Conservation (phyloP, 2,888 invertebrate species). For the Andrena hattorfiana region DNA sequence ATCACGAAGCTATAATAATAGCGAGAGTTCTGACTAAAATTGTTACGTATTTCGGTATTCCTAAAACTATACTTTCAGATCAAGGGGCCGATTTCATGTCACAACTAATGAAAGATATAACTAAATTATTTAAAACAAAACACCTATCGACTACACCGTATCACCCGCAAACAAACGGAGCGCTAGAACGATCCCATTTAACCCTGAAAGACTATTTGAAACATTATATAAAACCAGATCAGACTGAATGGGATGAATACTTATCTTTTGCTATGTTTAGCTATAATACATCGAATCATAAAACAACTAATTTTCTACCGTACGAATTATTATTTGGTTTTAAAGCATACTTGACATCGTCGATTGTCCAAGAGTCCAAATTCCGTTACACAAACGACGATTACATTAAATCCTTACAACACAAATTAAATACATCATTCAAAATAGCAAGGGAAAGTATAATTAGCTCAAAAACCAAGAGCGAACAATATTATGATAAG, state of each 20-base stretch:
- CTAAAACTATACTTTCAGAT: slow-evolving; percentile 17
- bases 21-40: not conserved
- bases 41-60: slow-evolving; percentile 1
- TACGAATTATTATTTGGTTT: slow-evolving; percentile 20
- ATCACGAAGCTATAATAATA: slow-evolving; percentile 18
- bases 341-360: slow-evolving; percentile 18
- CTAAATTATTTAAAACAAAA: slow-evolving; percentile 15
- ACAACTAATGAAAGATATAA: slow-evolving; percentile 9
- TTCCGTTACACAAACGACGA: too few relatives aligned
- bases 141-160: too few relatives aligned
- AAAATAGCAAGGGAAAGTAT: slow-evolving; percentile 10
- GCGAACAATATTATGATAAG: slow-evolving; percentile 11
- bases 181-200: slow-evolving; percentile 53
- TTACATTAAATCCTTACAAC: slow-evolving; percentile 10
- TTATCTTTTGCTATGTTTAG: slow-evolving; percentile 54
- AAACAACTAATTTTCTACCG: not conserved
- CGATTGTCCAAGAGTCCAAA: not conserved
- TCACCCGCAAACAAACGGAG: too few relatives aligned
- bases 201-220: slow-evolving; percentile 62
- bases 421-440: slow-evolving; percentile 26
- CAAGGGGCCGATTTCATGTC: slow-evolving; percentile 28
- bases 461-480: slow-evolving; percentile 10
- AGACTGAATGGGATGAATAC: slow-evolving; percentile 67
- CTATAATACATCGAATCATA: slow-evolving; percentile 44
- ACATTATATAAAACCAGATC: slow-evolving; percentile 57